phyloP scores from a whole-genome alignment of 2,113 vertebrate genomes.

The Gavia stellata region DNA sequence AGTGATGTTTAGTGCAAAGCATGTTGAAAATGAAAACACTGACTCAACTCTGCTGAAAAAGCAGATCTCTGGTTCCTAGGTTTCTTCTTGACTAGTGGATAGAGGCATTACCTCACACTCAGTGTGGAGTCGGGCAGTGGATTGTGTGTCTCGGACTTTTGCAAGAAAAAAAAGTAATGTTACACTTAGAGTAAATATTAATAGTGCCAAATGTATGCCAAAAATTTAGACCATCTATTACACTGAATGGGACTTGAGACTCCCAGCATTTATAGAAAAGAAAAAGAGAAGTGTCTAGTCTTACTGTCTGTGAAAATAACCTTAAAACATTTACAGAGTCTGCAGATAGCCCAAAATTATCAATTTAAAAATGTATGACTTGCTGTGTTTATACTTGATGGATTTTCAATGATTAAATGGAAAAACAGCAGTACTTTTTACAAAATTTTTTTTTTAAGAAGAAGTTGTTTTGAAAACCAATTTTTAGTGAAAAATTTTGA shows the following conservation, averaged over 20 bases:
- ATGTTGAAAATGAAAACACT: conserved; percentile 43
- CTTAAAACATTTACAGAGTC: neutral
- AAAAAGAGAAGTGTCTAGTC: neutral
- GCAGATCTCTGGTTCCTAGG: conserved; percentile 2
- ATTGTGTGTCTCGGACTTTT: neutral
- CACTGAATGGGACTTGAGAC: neutral
- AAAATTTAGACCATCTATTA: neutral
- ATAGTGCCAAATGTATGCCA: neutral
- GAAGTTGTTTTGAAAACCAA: neutral
- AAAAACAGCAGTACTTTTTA: neutral
- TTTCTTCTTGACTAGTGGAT: neutral
- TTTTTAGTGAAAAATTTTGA: neutral
- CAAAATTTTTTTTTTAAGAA: too few relatives aligned
- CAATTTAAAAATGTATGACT: neutral
- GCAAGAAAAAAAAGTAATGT: neutral
- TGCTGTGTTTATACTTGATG: neutral
- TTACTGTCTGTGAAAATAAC: neutral
- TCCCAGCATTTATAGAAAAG: neutral
- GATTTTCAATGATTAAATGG: neutral
- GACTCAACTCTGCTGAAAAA: conserved; percentile 45
- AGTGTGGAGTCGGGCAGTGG: neutral
- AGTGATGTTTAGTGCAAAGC: conserved; percentile 34
- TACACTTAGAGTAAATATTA: neutral
- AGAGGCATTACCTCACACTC: neutral
- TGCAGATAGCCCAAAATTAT: neutral